Percentiles rank a stretch among this genome's conserved stretches.
These are phyloP conservation scores for Heliconius aoede DNA, from an alignment of 2,888 invertebrate species.

Conservation along the genomic window DNA sequence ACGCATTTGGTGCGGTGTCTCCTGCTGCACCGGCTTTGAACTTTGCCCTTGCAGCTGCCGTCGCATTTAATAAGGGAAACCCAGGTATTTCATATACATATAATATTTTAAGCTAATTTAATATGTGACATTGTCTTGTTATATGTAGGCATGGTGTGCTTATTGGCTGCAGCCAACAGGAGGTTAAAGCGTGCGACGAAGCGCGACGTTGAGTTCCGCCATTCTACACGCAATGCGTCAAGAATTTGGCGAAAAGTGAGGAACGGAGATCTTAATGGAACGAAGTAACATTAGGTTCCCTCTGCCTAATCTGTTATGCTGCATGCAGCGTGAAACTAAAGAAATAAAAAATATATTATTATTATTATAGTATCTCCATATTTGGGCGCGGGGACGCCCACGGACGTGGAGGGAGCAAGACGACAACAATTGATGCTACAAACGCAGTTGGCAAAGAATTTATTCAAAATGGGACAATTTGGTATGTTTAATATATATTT, in stretches of 20 bases:
- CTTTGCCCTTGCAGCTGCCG: constrained; percentile 77
- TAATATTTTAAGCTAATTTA: too few relatives aligned
- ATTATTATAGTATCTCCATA: constrained; percentile 65
- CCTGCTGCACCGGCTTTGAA: constrained; percentile 75
- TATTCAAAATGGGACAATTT: constrained; percentile 80
- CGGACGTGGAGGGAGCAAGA: constrained; percentile 73
- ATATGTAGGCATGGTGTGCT: too few relatives aligned
- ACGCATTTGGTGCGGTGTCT: constrained; percentile 70
- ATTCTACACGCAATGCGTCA: too few relatives aligned
- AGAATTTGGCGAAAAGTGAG: too few relatives aligned
- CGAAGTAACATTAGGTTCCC: background rate
- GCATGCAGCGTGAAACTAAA: too few relatives aligned
- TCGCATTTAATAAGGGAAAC: constrained; percentile 76
- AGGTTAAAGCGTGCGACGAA: too few relatives aligned
- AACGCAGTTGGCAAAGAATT: constrained; percentile 78
- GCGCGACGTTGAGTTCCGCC: too few relatives aligned
- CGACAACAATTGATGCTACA: constrained; percentile 77
- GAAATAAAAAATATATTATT: background rate
- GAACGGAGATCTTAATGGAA: too few relatives aligned
- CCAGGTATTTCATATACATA: constrained; percentile 57
- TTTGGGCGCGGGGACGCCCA: constrained; percentile 60
- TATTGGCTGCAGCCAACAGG: too few relatives aligned
- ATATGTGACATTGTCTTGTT: too few relatives aligned
- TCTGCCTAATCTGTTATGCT: background rate
- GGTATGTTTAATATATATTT: constrained; percentile 54